Conservation (phyloP, 2,888 invertebrate species). For the Sphecodes monilicornis region DNA sequence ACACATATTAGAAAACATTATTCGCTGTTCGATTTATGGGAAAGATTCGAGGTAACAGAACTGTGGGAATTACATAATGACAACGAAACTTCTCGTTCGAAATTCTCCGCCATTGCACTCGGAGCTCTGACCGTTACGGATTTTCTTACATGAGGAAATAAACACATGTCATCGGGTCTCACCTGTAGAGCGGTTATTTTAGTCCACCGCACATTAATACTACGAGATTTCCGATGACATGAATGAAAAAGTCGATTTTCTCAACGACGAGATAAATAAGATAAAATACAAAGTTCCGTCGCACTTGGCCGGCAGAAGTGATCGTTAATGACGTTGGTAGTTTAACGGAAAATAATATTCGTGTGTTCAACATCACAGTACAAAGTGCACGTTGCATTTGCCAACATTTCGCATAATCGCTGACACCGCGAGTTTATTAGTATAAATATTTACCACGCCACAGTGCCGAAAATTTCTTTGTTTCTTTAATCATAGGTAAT, state of each 20-base stretch:
- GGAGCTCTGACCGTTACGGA: conserved; percentile 35
- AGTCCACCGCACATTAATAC: not conserved
- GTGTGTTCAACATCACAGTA: not conserved
- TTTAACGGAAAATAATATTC: not conserved
- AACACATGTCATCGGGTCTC: conserved; percentile 50
- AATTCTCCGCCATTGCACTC: conserved; percentile 23
- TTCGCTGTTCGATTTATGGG: not conserved
- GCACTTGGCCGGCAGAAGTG: conserved; percentile 2
- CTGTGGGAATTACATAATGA: not conserved
- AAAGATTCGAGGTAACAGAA: not conserved
- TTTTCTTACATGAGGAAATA: conserved; percentile 11
- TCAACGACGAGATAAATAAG: not conserved
- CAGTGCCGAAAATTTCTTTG: not conserved
- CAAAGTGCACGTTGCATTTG: not conserved
- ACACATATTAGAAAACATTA: not conserved
- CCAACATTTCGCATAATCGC: not conserved
- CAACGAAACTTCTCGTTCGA: not conserved
- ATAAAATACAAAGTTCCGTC: conserved; percentile 4
- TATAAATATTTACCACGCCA: not conserved
- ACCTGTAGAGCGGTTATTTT: conserved; percentile 47
- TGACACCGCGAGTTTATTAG: not conserved
- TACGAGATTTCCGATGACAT: conserved; percentile 13
- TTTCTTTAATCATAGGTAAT: not conserved
- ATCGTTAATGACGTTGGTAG: too few species aligned
- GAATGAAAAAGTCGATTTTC: conserved; percentile 17